A percentile compares a stretch with the other conserved stretches of the same genome.
Evolutionary conservation across 2,888 invertebrate species (phyloP).

Genomic region (Teinopalpus imperialis): DNA sequence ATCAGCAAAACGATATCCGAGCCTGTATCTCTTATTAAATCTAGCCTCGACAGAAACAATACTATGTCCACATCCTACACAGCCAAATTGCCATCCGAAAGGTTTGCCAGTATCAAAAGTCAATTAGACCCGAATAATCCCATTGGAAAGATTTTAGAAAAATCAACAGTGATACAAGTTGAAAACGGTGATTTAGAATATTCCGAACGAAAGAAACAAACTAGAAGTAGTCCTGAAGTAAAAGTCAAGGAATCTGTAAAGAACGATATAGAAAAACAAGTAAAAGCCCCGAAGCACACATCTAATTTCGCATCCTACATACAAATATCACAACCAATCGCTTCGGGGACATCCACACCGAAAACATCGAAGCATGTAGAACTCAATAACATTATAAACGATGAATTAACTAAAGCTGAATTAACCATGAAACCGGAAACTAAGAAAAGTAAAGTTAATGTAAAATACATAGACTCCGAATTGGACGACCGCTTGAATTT

Average conservation of each 20-base stretch:
- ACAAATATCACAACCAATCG: slow-evolving; percentile 76
- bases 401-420: slow-evolving; percentile 45
- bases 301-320: slow-evolving; percentile 84
- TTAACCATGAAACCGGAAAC: slow-evolving; percentile 35
- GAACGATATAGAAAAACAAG: slow-evolving; percentile 70
- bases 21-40: slow-evolving; percentile 62
- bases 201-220: slow-evolving; percentile 45
- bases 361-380: slow-evolving; percentile 44
- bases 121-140: slow-evolving; percentile 77
- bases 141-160: slow-evolving; percentile 76
- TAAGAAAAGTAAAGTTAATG: slow-evolving; percentile 47
- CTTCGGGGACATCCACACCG: slow-evolving; percentile 62
- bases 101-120: slow-evolving; percentile 71
- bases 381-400: slow-evolving; percentile 44
- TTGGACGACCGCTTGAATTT: slow-evolving; percentile 56
- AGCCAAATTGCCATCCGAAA: slow-evolving; percentile 62
- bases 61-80: slow-evolving; percentile 64
- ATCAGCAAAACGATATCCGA: slow-evolving; percentile 72
- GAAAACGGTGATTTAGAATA: slow-evolving; percentile 66
- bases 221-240: slow-evolving; percentile 44
- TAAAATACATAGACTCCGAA: slow-evolving; percentile 69
- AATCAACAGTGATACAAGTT: slow-evolving; percentile 74
- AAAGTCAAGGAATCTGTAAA: slow-evolving; percentile 53
- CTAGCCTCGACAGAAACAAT: slow-evolving; percentile 51
- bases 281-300: slow-evolving; percentile 75